phyloP scores from a whole-genome alignment of 2,113 vertebrate genomes.

The Chunga burmeisteri region DNA sequence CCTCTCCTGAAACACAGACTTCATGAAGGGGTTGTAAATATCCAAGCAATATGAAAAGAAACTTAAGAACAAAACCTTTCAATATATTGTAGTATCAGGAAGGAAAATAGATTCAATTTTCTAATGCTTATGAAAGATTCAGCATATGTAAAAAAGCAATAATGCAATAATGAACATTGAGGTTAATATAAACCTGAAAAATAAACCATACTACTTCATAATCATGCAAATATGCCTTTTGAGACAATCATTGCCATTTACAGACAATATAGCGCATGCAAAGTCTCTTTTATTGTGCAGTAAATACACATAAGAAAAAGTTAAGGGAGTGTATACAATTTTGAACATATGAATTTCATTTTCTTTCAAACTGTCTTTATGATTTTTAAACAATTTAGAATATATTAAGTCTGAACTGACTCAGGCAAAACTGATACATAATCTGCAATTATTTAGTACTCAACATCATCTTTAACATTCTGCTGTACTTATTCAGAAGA shows the following conservation, averaged over 20 bases:
- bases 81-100: not conserved
- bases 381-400: constrained; percentile 62
- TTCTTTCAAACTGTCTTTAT: not conserved
- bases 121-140: not conserved
- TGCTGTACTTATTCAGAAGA: constrained; percentile 24
- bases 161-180: not conserved
- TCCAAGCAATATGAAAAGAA: not conserved
- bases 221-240: constrained; percentile 51
- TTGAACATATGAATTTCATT: constrained; percentile 47
- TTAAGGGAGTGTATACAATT: constrained; percentile 54
- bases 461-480: constrained; percentile 40
- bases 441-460: constrained; percentile 28
- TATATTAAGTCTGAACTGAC: constrained; percentile 29
- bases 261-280: constrained; percentile 78
- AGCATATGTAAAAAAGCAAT: not conserved
- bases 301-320: constrained; percentile 65
- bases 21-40: not conserved
- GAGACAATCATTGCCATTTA: constrained; percentile 66
- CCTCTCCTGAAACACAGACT: not conserved
- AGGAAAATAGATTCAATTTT: not conserved
- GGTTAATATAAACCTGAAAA: constrained; percentile 45
- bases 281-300: constrained; percentile 69
- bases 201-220: constrained; percentile 11
- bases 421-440: constrained; percentile 51
- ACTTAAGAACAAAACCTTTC: not conserved